These are phyloP conservation scores for Trogon melanurus DNA, from an alignment of 2,113 vertebrate species.

Conservation along the genomic window DNA sequence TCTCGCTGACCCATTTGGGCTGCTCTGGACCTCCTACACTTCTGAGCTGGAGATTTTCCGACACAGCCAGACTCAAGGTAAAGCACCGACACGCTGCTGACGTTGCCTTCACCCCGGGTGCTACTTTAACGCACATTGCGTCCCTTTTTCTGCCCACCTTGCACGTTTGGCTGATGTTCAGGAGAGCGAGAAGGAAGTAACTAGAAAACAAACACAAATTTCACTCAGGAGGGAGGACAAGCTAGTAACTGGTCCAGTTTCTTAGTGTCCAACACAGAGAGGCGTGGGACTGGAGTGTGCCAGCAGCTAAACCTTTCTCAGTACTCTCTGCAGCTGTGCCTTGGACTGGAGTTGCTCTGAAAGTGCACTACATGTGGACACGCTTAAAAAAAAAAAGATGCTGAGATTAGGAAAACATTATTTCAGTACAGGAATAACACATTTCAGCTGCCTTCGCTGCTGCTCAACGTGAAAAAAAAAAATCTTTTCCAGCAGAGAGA, in stretches of 20 bases:
- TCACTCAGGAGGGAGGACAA: not conserved
- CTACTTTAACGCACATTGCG: not conserved
- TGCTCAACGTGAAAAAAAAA: not conserved
- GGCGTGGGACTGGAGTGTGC: not conserved
- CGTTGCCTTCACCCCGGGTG: rapidly evolving
- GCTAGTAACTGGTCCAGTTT: not conserved
- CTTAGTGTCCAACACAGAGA: not conserved
- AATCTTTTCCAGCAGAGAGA: not conserved
- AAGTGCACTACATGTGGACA: conserved; percentile 49
- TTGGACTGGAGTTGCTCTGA: conserved; percentile 28
- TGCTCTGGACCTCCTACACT: not conserved
- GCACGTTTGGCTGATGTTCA: not conserved
- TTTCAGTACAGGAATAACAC: conserved; percentile 54
- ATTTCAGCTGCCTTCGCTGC: conserved; percentile 46
- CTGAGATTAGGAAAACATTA: conserved; percentile 69
- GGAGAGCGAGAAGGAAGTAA: not conserved
- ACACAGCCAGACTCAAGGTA: not conserved
- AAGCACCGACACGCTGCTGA: rapidly evolving
- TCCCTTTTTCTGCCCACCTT: not conserved
- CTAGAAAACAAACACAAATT: not conserved
- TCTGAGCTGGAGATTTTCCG: not conserved
- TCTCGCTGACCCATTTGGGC: not conserved
- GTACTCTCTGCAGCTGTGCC: conserved; percentile 39
- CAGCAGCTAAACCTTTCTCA: conserved; percentile 25
- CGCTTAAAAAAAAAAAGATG: conserved; percentile 55